Evolutionary conservation across 2,888 invertebrate species (phyloP).

Genomic region (Ernsta delagoae): DNA sequence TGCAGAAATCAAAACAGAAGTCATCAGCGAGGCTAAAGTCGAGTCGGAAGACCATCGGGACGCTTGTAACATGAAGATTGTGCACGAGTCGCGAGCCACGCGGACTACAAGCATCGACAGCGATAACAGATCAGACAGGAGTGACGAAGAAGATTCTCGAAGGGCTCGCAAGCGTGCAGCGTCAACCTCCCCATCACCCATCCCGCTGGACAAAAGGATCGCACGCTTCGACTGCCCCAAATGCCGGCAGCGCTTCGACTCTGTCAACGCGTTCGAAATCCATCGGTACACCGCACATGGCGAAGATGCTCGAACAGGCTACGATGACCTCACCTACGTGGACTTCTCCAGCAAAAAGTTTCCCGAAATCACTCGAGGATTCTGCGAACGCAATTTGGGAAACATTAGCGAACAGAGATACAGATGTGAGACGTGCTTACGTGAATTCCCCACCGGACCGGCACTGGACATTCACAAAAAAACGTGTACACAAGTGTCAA

Average conservation of each 20-base stretch:
- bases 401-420: constrained; percentile 86
- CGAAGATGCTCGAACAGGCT: constrained; percentile 86
- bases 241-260: constrained; percentile 90
- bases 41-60: constrained; percentile 53
- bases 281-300: constrained; percentile 88
- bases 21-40: constrained; percentile 73
- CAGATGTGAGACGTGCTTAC: constrained; percentile 88
- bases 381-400: constrained; percentile 86
- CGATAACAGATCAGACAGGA: constrained; percentile 84
- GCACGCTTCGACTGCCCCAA: constrained; percentile 87
- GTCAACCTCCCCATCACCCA: constrained; percentile 66
- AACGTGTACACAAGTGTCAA: constrained; percentile 66
- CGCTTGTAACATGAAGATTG: constrained; percentile 63
- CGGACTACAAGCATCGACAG: constrained; percentile 81
- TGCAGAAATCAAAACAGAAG: constrained; percentile 83
- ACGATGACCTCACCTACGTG: constrained; percentile 90
- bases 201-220: constrained; percentile 70
- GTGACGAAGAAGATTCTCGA: constrained; percentile 73
- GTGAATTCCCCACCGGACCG: constrained; percentile 89
- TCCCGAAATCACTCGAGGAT: constrained; percentile 89
- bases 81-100: constrained; percentile 62
- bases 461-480: constrained; percentile 88
- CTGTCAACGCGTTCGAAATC: constrained; percentile 88
- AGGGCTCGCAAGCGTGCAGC: constrained; percentile 73
- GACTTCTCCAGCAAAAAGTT: constrained; percentile 93